phyloP scores from a whole-genome alignment of 2,797 vertebrate genomes.

The Enteromius paludinosus region DNA sequence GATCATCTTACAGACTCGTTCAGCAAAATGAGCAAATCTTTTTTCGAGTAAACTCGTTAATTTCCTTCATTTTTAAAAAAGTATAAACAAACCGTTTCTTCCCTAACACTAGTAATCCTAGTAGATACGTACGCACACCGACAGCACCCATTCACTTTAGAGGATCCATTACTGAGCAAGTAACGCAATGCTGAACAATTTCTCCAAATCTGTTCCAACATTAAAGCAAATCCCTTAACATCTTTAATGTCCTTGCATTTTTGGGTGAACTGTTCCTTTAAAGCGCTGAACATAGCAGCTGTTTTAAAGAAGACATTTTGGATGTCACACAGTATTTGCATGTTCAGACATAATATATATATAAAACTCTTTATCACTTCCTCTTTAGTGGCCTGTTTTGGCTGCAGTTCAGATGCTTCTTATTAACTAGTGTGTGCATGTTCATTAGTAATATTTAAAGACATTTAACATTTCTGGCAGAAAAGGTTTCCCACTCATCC shows the following conservation, averaged over 20 bases:
- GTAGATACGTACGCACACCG: too few relatives aligned
- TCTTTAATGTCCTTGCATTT: neutral
- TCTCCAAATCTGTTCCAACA: neutral
- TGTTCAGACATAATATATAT: conserved; percentile 2
- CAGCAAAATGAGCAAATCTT: too few relatives aligned
- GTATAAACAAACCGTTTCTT: too few relatives aligned
- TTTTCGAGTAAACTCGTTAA: too few relatives aligned
- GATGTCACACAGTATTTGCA: conserved; percentile 4
- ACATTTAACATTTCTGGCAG: neutral
- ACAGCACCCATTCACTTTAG: neutral
- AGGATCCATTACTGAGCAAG: neutral
- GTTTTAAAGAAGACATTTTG: neutral
- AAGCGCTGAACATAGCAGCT: neutral
- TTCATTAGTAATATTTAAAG: neutral
- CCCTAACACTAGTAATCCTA: too few relatives aligned
- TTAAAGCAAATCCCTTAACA: neutral
- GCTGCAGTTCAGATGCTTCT: conserved; percentile 5
- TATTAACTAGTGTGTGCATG: neutral
- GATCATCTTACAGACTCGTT: too few relatives aligned
- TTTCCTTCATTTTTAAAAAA: too few relatives aligned
- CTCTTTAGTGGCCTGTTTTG: conserved; percentile 6
- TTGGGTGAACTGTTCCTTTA: neutral
- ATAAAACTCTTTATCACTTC: conserved; percentile 24
- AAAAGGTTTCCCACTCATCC: neutral
- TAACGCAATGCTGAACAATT: neutral